Percentiles rank a stretch among this genome's conserved stretches.
These are phyloP conservation scores for Pelobates cultripes DNA, from an alignment of 2,797 vertebrate species.

Conservation along the genomic window DNA sequence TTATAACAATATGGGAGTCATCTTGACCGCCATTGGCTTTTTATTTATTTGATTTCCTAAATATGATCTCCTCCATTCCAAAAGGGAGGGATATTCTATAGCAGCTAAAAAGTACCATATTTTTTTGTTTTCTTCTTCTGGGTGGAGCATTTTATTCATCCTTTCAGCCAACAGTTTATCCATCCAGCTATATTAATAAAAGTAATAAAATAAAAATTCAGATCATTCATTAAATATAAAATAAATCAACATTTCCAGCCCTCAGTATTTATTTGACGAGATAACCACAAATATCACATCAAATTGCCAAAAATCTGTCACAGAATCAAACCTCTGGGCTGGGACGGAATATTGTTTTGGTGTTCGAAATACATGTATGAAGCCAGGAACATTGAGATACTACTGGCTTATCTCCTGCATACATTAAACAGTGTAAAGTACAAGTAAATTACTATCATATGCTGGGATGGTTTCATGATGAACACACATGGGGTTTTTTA, in stretches of 20 bases:
- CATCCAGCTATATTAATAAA: not conserved
- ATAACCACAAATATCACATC: not conserved
- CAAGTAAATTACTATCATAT: not conserved
- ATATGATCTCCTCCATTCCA: too few relatives aligned
- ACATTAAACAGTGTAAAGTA: not conserved
- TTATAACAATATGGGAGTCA: too few relatives aligned
- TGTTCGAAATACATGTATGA: not conserved
- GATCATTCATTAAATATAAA: not conserved
- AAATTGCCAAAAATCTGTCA: slow-evolving; percentile 11
- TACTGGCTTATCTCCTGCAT: not conserved
- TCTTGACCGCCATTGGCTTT: too few relatives aligned
- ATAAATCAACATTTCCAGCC: not conserved
- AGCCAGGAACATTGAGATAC: not conserved
- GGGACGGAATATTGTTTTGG: not conserved
- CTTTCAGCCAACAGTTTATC: too few relatives aligned
- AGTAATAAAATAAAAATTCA: slow-evolving; percentile 5
- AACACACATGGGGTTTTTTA: not conserved
- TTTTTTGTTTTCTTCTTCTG: too few relatives aligned
- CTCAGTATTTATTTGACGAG: slow-evolving; percentile 1
- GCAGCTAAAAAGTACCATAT: too few relatives aligned
- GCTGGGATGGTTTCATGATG: not conserved
- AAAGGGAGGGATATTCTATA: too few relatives aligned
- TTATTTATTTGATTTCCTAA: too few relatives aligned
- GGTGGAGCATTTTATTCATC: too few relatives aligned
- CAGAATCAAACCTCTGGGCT: not conserved